Base-by-base conservation (phyloP, 2,797 vertebrate genomes). In the Hoplostethus atlanticus region DNA sequence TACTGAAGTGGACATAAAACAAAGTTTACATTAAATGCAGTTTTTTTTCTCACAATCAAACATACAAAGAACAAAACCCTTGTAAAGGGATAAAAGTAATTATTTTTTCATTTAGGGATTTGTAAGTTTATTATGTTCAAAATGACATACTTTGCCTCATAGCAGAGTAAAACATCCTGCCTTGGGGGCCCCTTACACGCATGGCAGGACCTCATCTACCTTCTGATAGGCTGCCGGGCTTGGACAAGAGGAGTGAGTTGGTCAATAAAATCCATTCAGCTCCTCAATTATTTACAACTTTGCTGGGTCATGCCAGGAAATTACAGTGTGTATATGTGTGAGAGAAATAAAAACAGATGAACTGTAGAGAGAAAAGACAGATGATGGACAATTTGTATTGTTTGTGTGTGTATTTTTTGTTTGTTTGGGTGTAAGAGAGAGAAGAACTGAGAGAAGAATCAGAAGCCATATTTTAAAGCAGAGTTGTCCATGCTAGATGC, bases 271-370 rank as follows among this genome's bases (percentile, higher is more conserved):
- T 66, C 36, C 60, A 81, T 65, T 73, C 25, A 51, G 38, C n/a
- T 55, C 38, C 78, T 84, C 58, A 82, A 80, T 80, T 80, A 84
- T 80, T 80, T 52, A 85, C 42, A 57, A 50, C 17, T 57, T 72
- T 16, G 36, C 31, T 64, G 40, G 30, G 31, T 73, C 62, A 50
- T 53, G 48, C 51, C n/a, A 58, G 57, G 30, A 64, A 64, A 77
- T 64, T 72, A 54, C 69, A 44, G 7, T 65, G 57, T 73, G 25
- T 50, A 47, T 34, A 28, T 36, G 7, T 36, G 34, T 6, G 34
- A 36, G 34, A 36, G 34, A 36, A 36, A 11, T 30, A 46, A 61
- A 63, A 61, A 67, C 61, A 76, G 6, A 71, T 67, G 38, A 68
- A 70, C 16, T 28, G 2, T 28, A 76, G 53, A 66, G 28, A 67